phyloP scores from a whole-genome alignment of 2,888 invertebrate species.

The Drosophila paranaensis region DNA sequence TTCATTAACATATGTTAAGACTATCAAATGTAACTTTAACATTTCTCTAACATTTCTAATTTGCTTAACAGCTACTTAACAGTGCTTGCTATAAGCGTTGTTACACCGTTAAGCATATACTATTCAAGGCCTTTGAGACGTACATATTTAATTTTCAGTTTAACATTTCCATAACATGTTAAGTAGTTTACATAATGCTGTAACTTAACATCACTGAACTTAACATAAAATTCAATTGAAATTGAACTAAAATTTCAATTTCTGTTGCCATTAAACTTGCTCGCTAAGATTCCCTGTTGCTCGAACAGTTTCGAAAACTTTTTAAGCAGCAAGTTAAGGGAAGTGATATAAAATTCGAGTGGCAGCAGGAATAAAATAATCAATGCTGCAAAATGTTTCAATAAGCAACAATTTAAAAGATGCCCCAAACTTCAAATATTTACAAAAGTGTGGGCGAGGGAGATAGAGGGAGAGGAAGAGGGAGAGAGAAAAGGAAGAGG shows the following conservation, averaged over 20 bases:
- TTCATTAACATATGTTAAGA: too few relatives aligned
- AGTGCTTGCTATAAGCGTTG: neutral
- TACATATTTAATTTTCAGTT: neutral
- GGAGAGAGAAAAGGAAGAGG: neutral
- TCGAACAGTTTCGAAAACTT: neutral
- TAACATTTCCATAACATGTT: neutral
- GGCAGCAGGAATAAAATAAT: slow-evolving; percentile 18
- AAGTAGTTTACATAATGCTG: neutral
- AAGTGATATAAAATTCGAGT: slow-evolving; percentile 16
- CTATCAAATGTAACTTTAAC: too few relatives aligned
- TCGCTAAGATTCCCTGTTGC: neutral
- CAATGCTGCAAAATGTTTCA: slow-evolving; percentile 21
- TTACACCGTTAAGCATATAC: neutral
- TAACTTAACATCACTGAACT: neutral
- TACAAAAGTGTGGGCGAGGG: neutral
- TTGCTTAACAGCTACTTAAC: neutral
- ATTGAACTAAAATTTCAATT: neutral
- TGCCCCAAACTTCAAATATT: slow-evolving; percentile 26
- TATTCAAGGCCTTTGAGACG: neutral
- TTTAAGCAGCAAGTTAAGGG: neutral
- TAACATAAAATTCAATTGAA: neutral
- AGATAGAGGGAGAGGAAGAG: neutral
- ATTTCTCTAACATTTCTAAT: too few relatives aligned
- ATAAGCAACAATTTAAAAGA: slow-evolving; percentile 16
- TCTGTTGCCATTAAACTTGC: neutral